Evolutionary conservation across 2,888 invertebrate species (phyloP).

Genomic region (Lithophane ornitopus): DNA sequence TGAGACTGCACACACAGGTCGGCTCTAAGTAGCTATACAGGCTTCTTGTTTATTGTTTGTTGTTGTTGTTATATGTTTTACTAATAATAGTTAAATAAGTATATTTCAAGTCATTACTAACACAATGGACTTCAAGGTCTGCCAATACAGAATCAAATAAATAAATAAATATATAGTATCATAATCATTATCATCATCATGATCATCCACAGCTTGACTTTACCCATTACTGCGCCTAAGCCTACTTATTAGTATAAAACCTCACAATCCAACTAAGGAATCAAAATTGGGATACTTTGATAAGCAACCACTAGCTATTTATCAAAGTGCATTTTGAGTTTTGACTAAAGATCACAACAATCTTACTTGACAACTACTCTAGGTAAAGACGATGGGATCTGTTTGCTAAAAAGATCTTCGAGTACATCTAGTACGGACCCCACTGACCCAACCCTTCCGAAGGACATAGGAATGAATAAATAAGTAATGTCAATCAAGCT

Average conservation of each 20-base stretch:
- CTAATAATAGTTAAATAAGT: too few species aligned
- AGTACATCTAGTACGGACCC: constrained; percentile 48
- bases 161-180: too few species aligned
- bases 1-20: too few species aligned
- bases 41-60: too few species aligned
- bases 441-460: constrained; percentile 75
- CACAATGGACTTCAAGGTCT: too few species aligned
- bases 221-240: neutral
- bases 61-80: too few species aligned
- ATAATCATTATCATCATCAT: neutral
- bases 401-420: constrained; percentile 13
- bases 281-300: too few species aligned
- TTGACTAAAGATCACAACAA: neutral
- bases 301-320: neutral
- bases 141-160: too few species aligned
- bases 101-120: too few species aligned
- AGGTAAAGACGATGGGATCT: neutral
- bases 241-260: neutral
- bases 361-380: neutral
- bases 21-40: too few species aligned
- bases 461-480: constrained; percentile 82
- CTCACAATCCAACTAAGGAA: neutral
- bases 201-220: too few species aligned
- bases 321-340: neutral
- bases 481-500: constrained; percentile 83